A percentile compares a stretch with the other conserved stretches of the same genome.
Conservation (phyloP, 2,888 invertebrate genomes). For the Dugesia japonica region DNA sequence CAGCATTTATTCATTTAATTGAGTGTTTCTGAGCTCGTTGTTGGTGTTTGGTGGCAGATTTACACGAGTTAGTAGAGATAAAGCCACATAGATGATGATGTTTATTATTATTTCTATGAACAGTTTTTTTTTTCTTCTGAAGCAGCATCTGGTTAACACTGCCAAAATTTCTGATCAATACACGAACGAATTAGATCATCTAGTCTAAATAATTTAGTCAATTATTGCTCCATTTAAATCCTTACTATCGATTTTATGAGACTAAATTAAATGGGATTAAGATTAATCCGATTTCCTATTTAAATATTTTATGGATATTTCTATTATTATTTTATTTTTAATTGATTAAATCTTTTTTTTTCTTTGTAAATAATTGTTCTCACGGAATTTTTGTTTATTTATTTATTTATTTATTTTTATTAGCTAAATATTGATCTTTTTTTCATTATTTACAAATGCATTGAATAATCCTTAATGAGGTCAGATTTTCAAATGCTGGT, state of each 20-base stretch:
- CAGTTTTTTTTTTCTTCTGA: not conserved
- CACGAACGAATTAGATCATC: not conserved
- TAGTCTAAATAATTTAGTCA: slow-evolving; percentile 4
- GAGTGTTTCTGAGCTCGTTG: slow-evolving; percentile 9
- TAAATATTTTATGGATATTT: not conserved
- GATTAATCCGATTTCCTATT: not conserved
- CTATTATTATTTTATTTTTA: too few species aligned
- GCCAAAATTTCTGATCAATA: slow-evolving; percentile 17
- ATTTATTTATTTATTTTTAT: too few species aligned
- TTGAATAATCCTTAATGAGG: too few species aligned
- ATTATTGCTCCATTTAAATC: not conserved
- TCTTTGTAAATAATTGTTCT: too few species aligned
- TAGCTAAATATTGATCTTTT: too few species aligned
- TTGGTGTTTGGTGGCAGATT: slow-evolving; percentile 20
- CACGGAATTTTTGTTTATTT: too few species aligned
- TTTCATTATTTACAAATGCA: too few species aligned
- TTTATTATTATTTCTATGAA: slow-evolving; percentile 20
- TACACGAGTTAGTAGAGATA: slow-evolving; percentile 13
- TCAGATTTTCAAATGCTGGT: too few species aligned
- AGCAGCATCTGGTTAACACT: slow-evolving; percentile 1
- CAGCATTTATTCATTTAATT: slow-evolving; percentile 17
- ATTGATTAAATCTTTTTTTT: too few species aligned
- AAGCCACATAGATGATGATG: not conserved
- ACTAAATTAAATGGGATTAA: not conserved
- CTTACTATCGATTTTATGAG: slow-evolving; percentile 11